These are phyloP conservation scores for Drosophila anceps DNA, from an alignment of 2,888 invertebrate genomes.

Conservation along the genomic window DNA sequence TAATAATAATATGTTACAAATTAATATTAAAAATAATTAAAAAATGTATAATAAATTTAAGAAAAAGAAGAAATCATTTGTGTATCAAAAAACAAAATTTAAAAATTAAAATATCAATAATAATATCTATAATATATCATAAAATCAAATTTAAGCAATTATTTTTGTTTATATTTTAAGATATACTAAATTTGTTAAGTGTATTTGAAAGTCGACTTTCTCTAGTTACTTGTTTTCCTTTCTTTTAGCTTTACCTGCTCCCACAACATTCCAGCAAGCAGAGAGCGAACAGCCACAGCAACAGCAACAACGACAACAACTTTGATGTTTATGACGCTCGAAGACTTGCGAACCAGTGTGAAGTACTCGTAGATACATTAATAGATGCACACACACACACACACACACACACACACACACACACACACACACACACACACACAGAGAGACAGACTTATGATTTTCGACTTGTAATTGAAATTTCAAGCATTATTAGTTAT, in stretches of 20 bases:
- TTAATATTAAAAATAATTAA: too few relatives aligned
- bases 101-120: too few relatives aligned
- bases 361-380: conserved; percentile 22
- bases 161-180: too few relatives aligned
- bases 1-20: too few relatives aligned
- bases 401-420: conserved; percentile 14
- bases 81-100: too few relatives aligned
- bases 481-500: conserved; percentile 75
- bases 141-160: too few relatives aligned
- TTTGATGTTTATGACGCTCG: conserved; percentile 49
- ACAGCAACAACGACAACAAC: conserved; percentile 40
- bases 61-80: too few relatives aligned
- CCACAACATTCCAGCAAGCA: conserved; percentile 71
- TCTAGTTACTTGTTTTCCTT: background rate
- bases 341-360: conserved; percentile 42
- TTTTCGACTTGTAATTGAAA: conserved; percentile 74
- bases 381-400: conserved; percentile 13
- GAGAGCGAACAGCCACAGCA: conserved; percentile 39
- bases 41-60: too few relatives aligned
- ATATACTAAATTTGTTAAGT: background rate
- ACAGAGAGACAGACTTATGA: conserved; percentile 45
- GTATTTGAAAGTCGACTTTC: background rate
- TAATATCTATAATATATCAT: too few relatives aligned
- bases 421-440: conserved; percentile 15
- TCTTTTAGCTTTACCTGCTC: conserved; percentile 59